Evolutionary conservation across 2,797 vertebrate species (phyloP), one percentile per base, ranked within the genome.

Genomic region (Clarias laeviceps): DNA sequence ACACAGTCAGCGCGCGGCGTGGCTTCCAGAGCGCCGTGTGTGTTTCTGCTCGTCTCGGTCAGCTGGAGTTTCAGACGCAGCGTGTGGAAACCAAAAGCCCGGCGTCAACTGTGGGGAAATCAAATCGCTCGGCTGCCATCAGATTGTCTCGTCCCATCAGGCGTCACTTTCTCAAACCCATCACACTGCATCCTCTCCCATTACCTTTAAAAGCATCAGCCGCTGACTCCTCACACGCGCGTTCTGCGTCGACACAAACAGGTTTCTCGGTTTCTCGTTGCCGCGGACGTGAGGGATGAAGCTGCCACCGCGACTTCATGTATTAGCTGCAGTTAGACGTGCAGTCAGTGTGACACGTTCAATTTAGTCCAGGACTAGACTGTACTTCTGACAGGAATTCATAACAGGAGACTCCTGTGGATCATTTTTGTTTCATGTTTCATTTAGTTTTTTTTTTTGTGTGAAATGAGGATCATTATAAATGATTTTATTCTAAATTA

Each of bases 201-300:
- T 88, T 87, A 86, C 84, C 88, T 87, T 84, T 88, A 88, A 89
- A 89, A 89, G 87, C 86, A 86, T 86, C 84, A 72, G 65, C 8
- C 18, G 18, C 81, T 80, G 72, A 84, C 82, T 86, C 82, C 27
- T 18, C 72, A 29, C 69, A 24, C 70, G 8, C 27, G 54, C 12
- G 32, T 65, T 70, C 24, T 56, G 50, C 64, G 24, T 8, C 34
- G 24, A 34, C 82, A 17, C 20, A 66, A 50, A 66, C 70, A 56
- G 7, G n/a, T 40, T 6, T 40, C 29, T 24, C 0, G 20, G 24
- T 15, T 68, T 68, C 80, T 73, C 66, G 57, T 54, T 40, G 74
- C 66, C 4, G 22, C 2, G 62, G 34, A 70, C 11, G 14, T 15
- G 0, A 78, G 5, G n/a, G 56, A n/a, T 18, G 56, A 32, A 79